Evolutionary conservation across 2,113 vertebrate genomes (phyloP).

Genomic region (Copsychus sechellarum): DNA sequence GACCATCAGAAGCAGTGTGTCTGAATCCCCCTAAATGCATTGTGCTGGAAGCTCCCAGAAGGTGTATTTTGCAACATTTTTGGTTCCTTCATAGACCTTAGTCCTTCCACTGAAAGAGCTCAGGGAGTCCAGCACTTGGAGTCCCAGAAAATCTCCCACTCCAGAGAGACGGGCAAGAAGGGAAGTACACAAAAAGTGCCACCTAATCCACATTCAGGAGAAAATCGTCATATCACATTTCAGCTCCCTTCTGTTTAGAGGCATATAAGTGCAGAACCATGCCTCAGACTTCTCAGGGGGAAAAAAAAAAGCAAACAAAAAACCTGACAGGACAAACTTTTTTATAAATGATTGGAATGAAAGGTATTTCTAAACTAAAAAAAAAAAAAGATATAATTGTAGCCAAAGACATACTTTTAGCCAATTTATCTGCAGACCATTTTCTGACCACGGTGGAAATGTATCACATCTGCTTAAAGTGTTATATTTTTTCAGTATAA

Average conservation of each 20-base stretch:
- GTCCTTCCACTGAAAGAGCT: background rate
- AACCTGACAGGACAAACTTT: background rate
- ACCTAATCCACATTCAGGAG: background rate
- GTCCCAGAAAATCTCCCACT: background rate
- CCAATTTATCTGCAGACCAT: background rate
- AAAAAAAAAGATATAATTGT: background rate
- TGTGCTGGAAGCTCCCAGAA: background rate
- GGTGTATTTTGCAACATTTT: background rate
- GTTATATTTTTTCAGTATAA: background rate
- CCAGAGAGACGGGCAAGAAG: background rate
- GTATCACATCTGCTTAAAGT: background rate
- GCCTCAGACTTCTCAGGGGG: rapidly evolving
- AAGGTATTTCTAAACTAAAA: background rate
- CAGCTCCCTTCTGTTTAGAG: background rate
- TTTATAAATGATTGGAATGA: background rate
- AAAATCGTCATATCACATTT: background rate
- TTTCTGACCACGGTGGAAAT: background rate
- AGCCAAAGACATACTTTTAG: background rate
- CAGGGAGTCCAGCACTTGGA: background rate
- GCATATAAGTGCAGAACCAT: background rate
- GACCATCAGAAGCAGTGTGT: rapidly evolving
- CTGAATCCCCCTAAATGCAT: background rate
- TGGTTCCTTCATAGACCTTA: background rate
- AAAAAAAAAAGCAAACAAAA: too few relatives aligned
- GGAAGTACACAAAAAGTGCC: background rate